Evolutionary conservation across 2,113 vertebrate species (phyloP).

Genomic region (Corythornis vintsioides): DNA sequence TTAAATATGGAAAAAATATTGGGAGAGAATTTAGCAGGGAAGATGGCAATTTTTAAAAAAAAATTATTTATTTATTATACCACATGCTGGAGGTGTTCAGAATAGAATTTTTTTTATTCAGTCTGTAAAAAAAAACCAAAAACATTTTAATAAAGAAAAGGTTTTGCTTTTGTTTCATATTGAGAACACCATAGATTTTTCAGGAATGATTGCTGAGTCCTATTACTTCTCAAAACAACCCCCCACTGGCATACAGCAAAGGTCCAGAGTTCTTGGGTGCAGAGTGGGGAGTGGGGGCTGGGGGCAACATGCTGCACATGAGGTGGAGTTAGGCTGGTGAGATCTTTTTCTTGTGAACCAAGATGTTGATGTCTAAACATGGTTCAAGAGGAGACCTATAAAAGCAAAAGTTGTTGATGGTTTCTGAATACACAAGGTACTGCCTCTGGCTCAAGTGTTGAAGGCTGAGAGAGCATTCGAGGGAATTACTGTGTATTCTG

Average conservation of each 20-base stretch:
- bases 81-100: not conserved
- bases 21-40: not conserved
- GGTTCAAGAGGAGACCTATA: not conserved
- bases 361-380: not conserved
- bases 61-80: too few species aligned
- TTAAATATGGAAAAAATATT: not conserved
- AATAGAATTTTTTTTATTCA: not conserved
- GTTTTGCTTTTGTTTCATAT: not conserved
- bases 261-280: not conserved
- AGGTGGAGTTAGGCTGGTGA: not conserved
- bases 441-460: not conserved
- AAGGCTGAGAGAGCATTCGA: not conserved
- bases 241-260: not conserved
- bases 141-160: not conserved
- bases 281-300: not conserved
- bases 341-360: not conserved
- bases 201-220: not conserved
- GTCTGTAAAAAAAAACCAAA: not conserved
- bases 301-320: not conserved
- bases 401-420: not conserved
- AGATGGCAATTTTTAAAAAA: not conserved
- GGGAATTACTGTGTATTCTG: not conserved
- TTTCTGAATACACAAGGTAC: not conserved
- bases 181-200: not conserved
- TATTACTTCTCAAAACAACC: not conserved